A percentile compares a stretch with the other conserved stretches of the same genome.
phyloP scores from a whole-genome alignment of 2,888 invertebrate genomes.

The Altica lythri region DNA sequence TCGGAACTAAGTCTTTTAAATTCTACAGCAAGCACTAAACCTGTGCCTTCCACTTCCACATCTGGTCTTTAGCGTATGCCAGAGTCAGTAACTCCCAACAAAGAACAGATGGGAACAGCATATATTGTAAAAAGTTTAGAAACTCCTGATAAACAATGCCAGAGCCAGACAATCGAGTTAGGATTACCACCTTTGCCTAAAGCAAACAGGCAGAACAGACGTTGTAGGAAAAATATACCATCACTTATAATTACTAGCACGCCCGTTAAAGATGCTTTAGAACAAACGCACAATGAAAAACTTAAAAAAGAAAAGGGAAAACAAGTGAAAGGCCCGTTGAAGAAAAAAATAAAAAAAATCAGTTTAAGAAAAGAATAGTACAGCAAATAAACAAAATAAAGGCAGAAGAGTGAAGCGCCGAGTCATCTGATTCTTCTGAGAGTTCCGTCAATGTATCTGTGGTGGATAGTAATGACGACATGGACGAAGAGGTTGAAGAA shows the following conservation, averaged over 20 bases:
- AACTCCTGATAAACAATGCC: conserved; percentile 13
- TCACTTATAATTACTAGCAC: conserved; percentile 5
- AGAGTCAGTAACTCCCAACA: conserved; percentile 1
- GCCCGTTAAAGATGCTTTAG: conserved; percentile 4
- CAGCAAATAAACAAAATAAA: background rate
- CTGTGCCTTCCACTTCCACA: conserved; percentile 4
- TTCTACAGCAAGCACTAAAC: conserved; percentile 6
- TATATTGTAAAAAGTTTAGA: conserved; percentile 7
- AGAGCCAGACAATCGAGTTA: conserved; percentile 12
- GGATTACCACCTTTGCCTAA: conserved; percentile 13
- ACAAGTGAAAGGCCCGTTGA: conserved; percentile 12
- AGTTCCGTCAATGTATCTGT: conserved; percentile 12
- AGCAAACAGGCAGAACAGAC: conserved; percentile 13
- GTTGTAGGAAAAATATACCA: conserved; percentile 14
- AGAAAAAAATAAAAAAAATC: background rate
- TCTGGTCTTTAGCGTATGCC: background rate
- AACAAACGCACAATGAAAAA: background rate
- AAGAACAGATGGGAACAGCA: conserved; percentile 9
- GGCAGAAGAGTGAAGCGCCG: background rate
- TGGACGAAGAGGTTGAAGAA: conserved; percentile 4
- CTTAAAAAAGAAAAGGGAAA: conserved; percentile 4
- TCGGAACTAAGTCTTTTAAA: conserved; percentile 8
- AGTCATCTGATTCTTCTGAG: conserved; percentile 4
- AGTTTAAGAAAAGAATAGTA: background rate
- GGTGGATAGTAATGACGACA: conserved; percentile 14